phyloP scores from a whole-genome alignment of 2,888 invertebrate species.

The Cerceris rybyensis region DNA sequence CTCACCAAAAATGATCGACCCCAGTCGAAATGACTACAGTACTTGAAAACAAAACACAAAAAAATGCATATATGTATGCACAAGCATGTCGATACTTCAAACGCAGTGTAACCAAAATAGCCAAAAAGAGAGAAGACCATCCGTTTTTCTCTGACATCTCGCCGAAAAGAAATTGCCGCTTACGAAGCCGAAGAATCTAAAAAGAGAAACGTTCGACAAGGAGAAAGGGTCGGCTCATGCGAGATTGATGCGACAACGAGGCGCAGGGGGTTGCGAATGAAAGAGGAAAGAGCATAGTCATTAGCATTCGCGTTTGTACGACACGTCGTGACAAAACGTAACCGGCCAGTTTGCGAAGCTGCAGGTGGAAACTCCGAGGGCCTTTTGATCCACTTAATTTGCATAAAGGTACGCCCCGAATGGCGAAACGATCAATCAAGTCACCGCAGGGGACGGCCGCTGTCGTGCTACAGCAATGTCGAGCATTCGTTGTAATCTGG shows the following conservation, averaged over 20 bases:
- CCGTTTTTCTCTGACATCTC: no score
- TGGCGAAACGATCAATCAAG: constrained; percentile 65
- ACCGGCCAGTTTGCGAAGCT: constrained; percentile 50
- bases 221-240: background rate
- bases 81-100: background rate
- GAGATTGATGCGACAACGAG: background rate
- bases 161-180: no score
- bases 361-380: constrained; percentile 43
- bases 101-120: background rate
- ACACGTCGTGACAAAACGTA: constrained; percentile 33
- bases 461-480: constrained; percentile 1
- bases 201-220: no score
- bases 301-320: constrained; percentile 52
- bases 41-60: background rate
- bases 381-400: constrained; percentile 66
- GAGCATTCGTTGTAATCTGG: background rate
- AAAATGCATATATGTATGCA: background rate
- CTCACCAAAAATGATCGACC: no score
- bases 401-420: constrained; percentile 57
- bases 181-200: no score
- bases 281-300: constrained; percentile 12
- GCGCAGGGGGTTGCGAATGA: background rate
- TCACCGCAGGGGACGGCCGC: constrained; percentile 26
- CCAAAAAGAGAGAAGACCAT: no score
- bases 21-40: background rate